phyloP scores from a whole-genome alignment of 2,888 invertebrate genomes.

The Trissonchulus latispiculum region DNA sequence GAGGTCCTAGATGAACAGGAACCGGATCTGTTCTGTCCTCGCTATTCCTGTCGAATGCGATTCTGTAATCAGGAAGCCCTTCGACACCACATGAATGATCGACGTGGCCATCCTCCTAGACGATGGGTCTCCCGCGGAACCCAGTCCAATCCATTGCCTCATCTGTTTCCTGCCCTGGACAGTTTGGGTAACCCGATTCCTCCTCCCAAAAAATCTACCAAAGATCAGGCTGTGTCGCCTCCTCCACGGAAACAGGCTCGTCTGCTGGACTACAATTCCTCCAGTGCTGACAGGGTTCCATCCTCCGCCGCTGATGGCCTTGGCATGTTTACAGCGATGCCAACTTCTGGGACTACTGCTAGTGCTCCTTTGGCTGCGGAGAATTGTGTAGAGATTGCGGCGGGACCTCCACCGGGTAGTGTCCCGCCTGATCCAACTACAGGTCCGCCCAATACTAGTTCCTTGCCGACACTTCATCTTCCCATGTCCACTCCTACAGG shows the following conservation, averaged over 20 bases:
- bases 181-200: neutral
- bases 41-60: neutral
- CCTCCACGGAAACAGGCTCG: neutral
- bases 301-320: too few relatives aligned
- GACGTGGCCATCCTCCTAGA: neutral
- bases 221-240: neutral
- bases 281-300: too few relatives aligned
- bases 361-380: too few relatives aligned
- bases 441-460: neutral
- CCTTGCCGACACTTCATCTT: neutral
- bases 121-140: neutral
- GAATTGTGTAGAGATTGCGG: neutral
- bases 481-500: neutral
- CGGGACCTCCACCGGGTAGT: neutral
- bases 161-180: too few relatives aligned
- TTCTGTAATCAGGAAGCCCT: neutral
- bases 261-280: too few relatives aligned
- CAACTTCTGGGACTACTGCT: too few relatives aligned
- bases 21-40: neutral
- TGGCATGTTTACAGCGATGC: too few relatives aligned
- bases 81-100: neutral
- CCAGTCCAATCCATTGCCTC: neutral
- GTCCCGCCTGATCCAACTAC: neutral
- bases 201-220: neutral
- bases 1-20: neutral